Evolutionary conservation across 2,888 invertebrate species (phyloP).

Genomic region (Charanyca ferruginea): DNA sequence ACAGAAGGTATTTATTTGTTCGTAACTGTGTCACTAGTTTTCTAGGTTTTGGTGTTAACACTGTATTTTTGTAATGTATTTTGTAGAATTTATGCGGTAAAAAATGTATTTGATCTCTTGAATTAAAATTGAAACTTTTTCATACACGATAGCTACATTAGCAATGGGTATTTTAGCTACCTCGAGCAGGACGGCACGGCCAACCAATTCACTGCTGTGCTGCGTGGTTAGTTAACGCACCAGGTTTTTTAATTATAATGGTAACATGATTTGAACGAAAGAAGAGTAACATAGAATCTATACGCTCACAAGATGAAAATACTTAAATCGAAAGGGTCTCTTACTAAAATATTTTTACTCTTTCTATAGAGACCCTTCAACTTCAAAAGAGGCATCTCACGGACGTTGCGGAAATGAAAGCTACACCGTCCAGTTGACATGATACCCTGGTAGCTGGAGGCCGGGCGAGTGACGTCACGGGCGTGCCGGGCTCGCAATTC

Average conservation of each 20-base stretch:
- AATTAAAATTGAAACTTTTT: slow-evolving; percentile 10
- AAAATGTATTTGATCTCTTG: not conserved
- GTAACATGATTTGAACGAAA: not conserved
- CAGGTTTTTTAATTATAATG: too few species aligned
- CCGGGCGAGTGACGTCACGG: slow-evolving; percentile 58
- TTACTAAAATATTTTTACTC: slow-evolving; percentile 17
- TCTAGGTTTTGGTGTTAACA: not conserved
- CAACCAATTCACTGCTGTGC: too few species aligned
- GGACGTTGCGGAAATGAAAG: slow-evolving; percentile 55
- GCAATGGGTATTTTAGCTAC: not conserved
- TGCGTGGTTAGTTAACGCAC: too few species aligned
- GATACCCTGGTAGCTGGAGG: slow-evolving; percentile 46
- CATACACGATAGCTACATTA: not conserved
- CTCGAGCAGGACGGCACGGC: too few species aligned
- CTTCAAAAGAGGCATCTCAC: slow-evolving; percentile 19
- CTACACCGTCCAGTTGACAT: slow-evolving; percentile 44
- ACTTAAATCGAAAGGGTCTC: not conserved
- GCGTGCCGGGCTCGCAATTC: slow-evolving; percentile 57
- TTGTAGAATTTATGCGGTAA: not conserved
- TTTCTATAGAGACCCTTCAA: slow-evolving; percentile 29
- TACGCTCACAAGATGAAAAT: not conserved
- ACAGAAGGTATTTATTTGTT: not conserved
- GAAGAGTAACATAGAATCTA: not conserved
- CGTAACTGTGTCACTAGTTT: not conserved
- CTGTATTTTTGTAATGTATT: slow-evolving; percentile 1